These are phyloP conservation scores for Labeo calbasu DNA, from an alignment of 2,797 vertebrate species.

Conservation along the genomic window DNA sequence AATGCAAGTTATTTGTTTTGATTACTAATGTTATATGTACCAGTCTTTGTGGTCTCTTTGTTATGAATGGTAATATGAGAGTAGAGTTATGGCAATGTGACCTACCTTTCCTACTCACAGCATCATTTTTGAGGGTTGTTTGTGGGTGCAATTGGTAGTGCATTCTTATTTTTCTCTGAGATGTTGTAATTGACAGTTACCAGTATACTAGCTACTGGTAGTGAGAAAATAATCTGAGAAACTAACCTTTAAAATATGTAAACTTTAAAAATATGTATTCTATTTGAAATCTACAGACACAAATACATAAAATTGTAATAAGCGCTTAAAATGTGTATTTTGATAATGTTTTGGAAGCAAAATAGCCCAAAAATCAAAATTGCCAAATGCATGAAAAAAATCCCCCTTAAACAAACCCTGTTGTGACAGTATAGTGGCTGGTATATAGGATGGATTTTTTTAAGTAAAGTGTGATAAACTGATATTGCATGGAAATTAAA, in stretches of 20 bases:
- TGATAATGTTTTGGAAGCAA: neutral
- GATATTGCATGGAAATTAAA: neutral
- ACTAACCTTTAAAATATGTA: neutral
- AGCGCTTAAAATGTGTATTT: neutral
- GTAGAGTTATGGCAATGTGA: neutral
- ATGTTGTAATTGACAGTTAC: neutral
- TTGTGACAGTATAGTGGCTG: neutral
- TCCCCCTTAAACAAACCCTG: neutral
- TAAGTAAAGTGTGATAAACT: neutral
- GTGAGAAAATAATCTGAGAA: no score
- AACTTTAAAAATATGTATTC: neutral
- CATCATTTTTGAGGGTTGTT: neutral
- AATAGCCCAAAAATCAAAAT: no score
- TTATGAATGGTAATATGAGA: neutral
- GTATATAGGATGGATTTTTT: neutral
- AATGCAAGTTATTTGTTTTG: neutral
- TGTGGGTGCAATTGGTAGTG: neutral
- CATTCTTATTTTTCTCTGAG: neutral
- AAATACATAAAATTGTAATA: neutral
- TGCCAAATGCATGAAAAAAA: neutral
- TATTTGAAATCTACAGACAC: neutral
- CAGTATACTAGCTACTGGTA: neutral
- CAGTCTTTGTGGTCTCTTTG: neutral
- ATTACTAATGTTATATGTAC: neutral
- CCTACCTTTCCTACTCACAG: neutral